Base-by-base conservation (phyloP, 1,140 invertebrate genomes). In the Drosophila rhopaloa region DNA sequence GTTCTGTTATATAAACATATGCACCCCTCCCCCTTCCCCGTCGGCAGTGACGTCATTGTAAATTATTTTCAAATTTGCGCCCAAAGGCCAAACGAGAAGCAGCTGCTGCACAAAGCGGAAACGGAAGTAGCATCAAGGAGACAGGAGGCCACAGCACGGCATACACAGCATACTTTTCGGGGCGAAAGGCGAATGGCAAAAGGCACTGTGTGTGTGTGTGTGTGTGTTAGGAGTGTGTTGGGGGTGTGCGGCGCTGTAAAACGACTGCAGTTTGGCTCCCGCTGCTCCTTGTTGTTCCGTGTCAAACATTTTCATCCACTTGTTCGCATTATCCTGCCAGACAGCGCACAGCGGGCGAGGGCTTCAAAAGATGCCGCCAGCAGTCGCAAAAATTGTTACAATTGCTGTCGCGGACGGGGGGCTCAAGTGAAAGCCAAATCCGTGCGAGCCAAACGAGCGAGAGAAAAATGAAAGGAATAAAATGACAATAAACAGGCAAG, bases 271-370 rank as follows among this genome's bases (percentile, higher is more conserved):
- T 72, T 71, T 51, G 62, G 47, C 38, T 54, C 24, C 14, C 43
- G n/a, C 16, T 51, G 50, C 59, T 71, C 35, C 51, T 50, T 44
- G 55, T 73, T 76, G 79, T 65, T 76, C 71, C 83, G 84, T 88
- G 83, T 88, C 83, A 89, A 89, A 88, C 79, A 88, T 88, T 88
- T 83, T 88, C 79, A 88, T 88, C 84, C 83, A 88, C 84, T 88
- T 88, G 83, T 88, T 73, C 80, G 80, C 79, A 88, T 83, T 80
- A 82, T 88, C 66, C 81, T 78, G 61, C 60, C 60, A 57, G 54
- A 72, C 71, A 71, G 66, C 50, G 73, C 81, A 76, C 82, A 86
- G 82, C 78, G 59, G 65, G 78, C 44, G 61, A 55, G 56, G 41
- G 59, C 79, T 67, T 88, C 79, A 88, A 88, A 88, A 68, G 83